phyloP scores from a whole-genome alignment of 2,797 vertebrate genomes.

The Chrysolophus pictus region DNA sequence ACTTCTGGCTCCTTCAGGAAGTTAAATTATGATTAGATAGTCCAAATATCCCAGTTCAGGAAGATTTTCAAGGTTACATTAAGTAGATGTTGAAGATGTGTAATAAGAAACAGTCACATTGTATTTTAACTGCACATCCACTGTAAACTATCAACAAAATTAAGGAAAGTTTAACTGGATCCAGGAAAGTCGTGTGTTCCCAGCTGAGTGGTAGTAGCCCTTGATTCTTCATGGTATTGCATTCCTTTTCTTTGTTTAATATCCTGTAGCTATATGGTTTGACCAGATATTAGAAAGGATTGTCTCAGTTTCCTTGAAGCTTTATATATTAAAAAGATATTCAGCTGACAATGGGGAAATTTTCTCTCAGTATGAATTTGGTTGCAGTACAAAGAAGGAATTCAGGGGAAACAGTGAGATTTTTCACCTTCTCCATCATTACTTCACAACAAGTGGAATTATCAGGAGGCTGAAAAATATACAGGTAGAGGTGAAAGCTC shows the following conservation, averaged over 20 bases:
- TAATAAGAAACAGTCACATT: not conserved
- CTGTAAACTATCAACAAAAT: not conserved
- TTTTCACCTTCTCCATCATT: not conserved
- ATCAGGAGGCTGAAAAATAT: not conserved
- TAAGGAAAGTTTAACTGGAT: not conserved
- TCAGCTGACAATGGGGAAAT: not conserved
- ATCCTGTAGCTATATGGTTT: not conserved
- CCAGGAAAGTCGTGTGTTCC: not conserved
- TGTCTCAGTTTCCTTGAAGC: not conserved
- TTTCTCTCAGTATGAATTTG: not conserved
- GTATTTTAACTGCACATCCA: not conserved
- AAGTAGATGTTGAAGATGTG: not conserved
- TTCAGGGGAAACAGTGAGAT: not conserved
- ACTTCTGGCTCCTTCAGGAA: not conserved
- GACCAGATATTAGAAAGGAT: not conserved
- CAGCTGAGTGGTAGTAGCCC: not conserved
- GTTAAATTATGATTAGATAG: accelerated
- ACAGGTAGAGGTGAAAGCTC: not conserved
- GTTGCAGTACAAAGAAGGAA: not conserved
- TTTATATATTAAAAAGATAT: not conserved
- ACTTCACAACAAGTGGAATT: not conserved
- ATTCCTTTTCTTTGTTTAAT: not conserved
- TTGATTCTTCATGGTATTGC: not conserved
- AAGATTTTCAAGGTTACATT: not conserved
- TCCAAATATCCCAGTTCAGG: not conserved